These are phyloP conservation scores for Hoplostethus atlanticus DNA, from an alignment of 2,797 vertebrate species.

Conservation along the genomic window DNA sequence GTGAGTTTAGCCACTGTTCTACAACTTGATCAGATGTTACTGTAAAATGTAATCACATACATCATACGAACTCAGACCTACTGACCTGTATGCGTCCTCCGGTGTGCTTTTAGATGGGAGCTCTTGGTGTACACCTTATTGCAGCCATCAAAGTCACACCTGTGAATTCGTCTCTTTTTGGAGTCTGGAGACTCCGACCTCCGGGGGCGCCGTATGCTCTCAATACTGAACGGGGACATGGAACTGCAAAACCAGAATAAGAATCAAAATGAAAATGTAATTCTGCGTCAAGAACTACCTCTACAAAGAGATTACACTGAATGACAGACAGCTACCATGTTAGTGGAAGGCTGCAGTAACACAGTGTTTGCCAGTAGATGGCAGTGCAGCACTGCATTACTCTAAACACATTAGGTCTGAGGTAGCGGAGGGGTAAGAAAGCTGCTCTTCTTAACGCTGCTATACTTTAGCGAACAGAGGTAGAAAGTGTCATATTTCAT, in stretches of 20 bases:
- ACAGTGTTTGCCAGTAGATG: conserved; percentile 71
- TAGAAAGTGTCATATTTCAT: conserved; percentile 37
- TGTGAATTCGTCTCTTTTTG: conserved; percentile 97
- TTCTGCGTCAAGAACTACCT: not conserved
- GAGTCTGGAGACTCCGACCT: conserved; percentile 98
- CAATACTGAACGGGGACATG: conserved; percentile 99
- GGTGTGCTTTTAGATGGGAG: conserved; percentile 98
- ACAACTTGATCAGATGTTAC: not conserved
- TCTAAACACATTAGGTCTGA: not conserved
- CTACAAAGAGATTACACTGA: not conserved
- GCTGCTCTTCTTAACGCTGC: conserved; percentile 33
- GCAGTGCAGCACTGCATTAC: conserved; percentile 53
- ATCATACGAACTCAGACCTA: not conserved
- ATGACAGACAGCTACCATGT: not conserved
- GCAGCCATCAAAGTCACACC: conserved; percentile 99
- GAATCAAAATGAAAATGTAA: not conserved
- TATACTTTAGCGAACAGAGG: conserved; percentile 49
- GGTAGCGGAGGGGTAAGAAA: conserved; percentile 6
- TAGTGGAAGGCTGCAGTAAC: not conserved
- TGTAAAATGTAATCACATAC: not conserved
- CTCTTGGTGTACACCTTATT: conserved; percentile 99
- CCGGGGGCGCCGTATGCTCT: conserved; percentile 96
- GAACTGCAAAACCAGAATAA: conserved; percentile 84
- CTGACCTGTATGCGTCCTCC: conserved; percentile 97
- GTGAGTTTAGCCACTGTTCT: too few species aligned